Evolutionary conservation across 2,797 vertebrate species (phyloP).

Genomic region (Micropoecilia bifurca): DNA sequence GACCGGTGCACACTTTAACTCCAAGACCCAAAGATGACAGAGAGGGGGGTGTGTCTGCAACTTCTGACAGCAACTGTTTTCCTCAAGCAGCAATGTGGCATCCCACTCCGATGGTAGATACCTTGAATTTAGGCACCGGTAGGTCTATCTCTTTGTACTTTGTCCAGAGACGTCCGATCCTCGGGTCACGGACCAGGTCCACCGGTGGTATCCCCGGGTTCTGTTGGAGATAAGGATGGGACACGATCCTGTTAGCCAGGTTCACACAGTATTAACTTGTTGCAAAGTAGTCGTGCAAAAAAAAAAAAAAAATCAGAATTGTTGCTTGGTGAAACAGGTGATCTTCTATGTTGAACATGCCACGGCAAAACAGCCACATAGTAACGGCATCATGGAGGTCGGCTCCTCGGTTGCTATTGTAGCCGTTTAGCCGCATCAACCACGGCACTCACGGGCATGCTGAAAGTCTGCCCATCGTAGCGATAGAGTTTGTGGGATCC

Average conservation of each 20-base stretch:
- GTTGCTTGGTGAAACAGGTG: background rate
- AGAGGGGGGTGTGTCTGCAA: constrained; percentile 74
- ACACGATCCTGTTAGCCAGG: constrained; percentile 48
- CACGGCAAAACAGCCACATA: constrained; percentile 48
- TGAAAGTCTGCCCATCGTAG: constrained; percentile 97
- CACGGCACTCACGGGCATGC: constrained; percentile 89
- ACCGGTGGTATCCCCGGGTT: constrained; percentile 93
- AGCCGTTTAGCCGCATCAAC: constrained; percentile 40
- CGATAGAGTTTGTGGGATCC: constrained; percentile 97
- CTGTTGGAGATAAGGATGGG: constrained; percentile 71
- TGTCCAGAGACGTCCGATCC: constrained; percentile 97
- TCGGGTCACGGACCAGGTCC: constrained; percentile 94
- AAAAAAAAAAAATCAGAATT: background rate
- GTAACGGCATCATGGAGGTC: constrained; percentile 74
- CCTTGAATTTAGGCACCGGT: constrained; percentile 98
- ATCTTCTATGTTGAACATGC: background rate
- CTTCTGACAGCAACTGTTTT: constrained; percentile 65
- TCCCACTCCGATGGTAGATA: constrained; percentile 46
- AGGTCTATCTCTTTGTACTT: constrained; percentile 97
- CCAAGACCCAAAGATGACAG: constrained; percentile 39
- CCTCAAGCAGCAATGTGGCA: constrained; percentile 20
- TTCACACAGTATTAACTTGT: constrained; percentile 67
- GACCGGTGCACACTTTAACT: constrained; percentile 2
- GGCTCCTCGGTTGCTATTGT: constrained; percentile 72
- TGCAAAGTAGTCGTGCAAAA: constrained; percentile 48